These are phyloP conservation scores for Craseonycteris thonglongyai DNA, from an alignment of 2,113 vertebrate species.

Conservation along the genomic window DNA sequence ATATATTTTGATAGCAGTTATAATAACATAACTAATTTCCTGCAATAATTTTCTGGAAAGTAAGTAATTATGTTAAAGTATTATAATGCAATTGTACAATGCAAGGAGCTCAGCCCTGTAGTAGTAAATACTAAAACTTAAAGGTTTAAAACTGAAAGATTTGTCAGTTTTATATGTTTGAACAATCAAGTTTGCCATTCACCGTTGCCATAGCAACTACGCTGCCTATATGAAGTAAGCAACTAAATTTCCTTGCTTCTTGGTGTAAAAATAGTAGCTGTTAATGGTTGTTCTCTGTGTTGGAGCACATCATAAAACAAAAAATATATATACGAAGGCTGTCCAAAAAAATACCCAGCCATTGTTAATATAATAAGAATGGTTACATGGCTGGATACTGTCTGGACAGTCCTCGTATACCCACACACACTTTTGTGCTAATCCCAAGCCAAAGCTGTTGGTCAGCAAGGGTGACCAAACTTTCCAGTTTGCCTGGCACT, in stretches of 20 bases:
- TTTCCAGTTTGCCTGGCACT: not conserved
- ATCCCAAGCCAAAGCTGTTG: not conserved
- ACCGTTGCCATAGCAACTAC: constrained; percentile 55
- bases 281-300: constrained; percentile 30
- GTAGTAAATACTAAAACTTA: constrained; percentile 27
- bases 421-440: not conserved
- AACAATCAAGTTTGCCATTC: constrained; percentile 55
- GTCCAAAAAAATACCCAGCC: too few species aligned
- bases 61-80: constrained; percentile 23
- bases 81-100: constrained; percentile 11
- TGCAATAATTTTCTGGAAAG: not conserved
- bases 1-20: not conserved
- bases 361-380: too few species aligned
- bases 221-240: constrained; percentile 56
- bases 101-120: not conserved
- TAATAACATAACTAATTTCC: constrained; percentile 33
- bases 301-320: constrained; percentile 5
- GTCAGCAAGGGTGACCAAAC: not conserved
- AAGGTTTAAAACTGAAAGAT: constrained; percentile 17
- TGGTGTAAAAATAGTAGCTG: constrained; percentile 57
- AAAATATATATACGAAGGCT: not conserved
- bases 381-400: too few species aligned
- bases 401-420: too few species aligned
- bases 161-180: constrained; percentile 60
- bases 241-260: constrained; percentile 50